Evolutionary conservation across 2,113 vertebrate genomes (phyloP).

Genomic region (Phasianus colchicus): DNA sequence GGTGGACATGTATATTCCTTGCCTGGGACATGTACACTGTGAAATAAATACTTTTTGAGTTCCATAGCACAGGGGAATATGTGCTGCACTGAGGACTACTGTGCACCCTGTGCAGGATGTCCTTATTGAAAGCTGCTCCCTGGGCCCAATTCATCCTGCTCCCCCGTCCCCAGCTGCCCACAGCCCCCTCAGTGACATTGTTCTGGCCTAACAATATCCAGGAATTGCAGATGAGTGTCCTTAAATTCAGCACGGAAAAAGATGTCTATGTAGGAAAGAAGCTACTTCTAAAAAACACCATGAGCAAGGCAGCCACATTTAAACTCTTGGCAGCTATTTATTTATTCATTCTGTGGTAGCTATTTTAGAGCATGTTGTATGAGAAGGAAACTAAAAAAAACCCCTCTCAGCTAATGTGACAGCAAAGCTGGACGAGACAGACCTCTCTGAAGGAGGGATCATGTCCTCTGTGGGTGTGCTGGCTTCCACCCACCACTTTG

Average conservation of each 20-base stretch:
- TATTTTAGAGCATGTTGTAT: constrained; percentile 54
- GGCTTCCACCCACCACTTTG: not conserved
- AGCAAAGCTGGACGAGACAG: constrained; percentile 10
- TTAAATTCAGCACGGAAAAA: constrained; percentile 13
- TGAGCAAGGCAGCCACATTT: constrained; percentile 34
- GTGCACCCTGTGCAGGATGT: not conserved
- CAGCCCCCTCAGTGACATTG: fast-evolving
- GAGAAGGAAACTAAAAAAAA: constrained; percentile 20
- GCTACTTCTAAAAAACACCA: not conserved
- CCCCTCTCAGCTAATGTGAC: not conserved
- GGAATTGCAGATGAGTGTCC: not conserved
- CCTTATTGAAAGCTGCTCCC: fast-evolving
- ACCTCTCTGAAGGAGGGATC: not conserved
- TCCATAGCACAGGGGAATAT: fast-evolving
- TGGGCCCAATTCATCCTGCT: not conserved
- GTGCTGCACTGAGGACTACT: not conserved
- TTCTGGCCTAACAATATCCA: not conserved
- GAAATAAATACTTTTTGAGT: not conserved
- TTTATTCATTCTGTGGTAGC: not conserved
- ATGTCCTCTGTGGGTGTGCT: not conserved
- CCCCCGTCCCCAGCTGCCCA: not conserved
- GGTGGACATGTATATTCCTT: not conserved
- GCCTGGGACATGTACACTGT: not conserved
- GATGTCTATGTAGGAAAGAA: not conserved
- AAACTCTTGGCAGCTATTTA: constrained; percentile 26